phyloP scores from a whole-genome alignment of 2,113 vertebrate species.

The Plecturocebus donacophilus region DNA sequence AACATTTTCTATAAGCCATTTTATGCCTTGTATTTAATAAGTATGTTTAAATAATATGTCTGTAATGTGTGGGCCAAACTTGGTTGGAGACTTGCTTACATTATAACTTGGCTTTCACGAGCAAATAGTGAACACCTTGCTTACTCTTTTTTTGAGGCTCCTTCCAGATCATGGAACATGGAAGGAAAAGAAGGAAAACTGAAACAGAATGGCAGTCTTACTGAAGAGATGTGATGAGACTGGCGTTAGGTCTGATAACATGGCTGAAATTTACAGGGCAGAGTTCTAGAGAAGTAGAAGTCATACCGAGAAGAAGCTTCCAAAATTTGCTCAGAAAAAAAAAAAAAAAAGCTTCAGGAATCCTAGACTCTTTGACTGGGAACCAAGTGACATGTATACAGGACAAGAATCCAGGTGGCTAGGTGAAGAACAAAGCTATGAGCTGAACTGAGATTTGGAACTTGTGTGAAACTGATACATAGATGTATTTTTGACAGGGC shows the following conservation, averaged over 20 bases:
- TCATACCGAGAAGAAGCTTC: background rate
- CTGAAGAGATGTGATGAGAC: background rate
- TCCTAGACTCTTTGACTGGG: background rate
- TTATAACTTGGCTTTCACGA: background rate
- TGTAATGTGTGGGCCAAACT: background rate
- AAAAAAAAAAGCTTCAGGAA: background rate
- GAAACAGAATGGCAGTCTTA: background rate
- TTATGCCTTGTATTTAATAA: background rate
- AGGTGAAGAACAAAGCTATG: background rate
- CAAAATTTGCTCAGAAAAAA: background rate
- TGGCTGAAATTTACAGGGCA: background rate
- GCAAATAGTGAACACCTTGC: background rate
- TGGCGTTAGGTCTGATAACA: background rate
- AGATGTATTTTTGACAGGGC: too few relatives aligned
- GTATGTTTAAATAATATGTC: background rate
- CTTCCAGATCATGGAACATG: background rate
- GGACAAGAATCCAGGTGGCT: background rate
- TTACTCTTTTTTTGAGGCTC: background rate
- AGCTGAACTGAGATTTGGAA: background rate
- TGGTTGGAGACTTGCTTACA: background rate
- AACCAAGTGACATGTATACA: background rate
- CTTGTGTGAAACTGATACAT: background rate
- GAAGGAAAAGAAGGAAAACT: background rate
- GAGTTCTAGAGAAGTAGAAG: background rate
- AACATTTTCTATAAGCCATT: background rate